Evolutionary conservation across 2,888 invertebrate species (phyloP).

Genomic region (Acanthococcus lagerstroemiae): DNA sequence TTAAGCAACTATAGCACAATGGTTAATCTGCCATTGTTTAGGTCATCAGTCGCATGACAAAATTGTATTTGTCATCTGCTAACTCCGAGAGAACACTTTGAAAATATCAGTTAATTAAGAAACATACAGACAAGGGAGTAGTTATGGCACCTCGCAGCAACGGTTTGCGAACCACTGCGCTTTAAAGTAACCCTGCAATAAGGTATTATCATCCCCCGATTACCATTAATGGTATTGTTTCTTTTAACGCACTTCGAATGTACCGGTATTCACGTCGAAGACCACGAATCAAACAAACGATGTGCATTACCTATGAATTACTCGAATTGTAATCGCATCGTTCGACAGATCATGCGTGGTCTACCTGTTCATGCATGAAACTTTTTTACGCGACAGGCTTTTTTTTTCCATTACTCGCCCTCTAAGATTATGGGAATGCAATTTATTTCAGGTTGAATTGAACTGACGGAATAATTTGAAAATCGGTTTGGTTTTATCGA

Average conservation of each 20-base stretch:
- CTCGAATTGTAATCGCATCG: slow-evolving; percentile 1
- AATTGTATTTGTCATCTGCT: too few species aligned
- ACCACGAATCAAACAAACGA: background rate
- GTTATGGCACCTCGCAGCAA: too few species aligned
- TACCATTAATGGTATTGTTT: slow-evolving; percentile 12
- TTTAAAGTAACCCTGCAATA: slow-evolving; percentile 6
- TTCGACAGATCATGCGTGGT: slow-evolving; percentile 17
- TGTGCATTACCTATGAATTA: background rate
- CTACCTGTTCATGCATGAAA: slow-evolving; percentile 23
- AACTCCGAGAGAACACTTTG: too few species aligned
- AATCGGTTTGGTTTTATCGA: background rate
- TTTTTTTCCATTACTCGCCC: background rate
- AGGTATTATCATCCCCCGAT: slow-evolving; percentile 27
- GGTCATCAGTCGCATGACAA: too few species aligned
- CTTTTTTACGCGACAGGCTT: background rate
- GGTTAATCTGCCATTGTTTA: too few species aligned
- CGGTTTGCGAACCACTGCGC: background rate
- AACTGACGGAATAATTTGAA: slow-evolving; percentile 4
- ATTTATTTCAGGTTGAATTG: slow-evolving; percentile 2
- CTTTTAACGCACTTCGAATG: background rate
- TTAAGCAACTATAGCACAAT: too few species aligned
- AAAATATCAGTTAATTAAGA: too few species aligned
- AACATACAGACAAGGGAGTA: too few species aligned
- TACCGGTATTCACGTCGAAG: background rate
- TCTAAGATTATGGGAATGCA: background rate